Base-by-base conservation (phyloP, 2,113 vertebrate genomes). In the Anthoscopus minutus region DNA sequence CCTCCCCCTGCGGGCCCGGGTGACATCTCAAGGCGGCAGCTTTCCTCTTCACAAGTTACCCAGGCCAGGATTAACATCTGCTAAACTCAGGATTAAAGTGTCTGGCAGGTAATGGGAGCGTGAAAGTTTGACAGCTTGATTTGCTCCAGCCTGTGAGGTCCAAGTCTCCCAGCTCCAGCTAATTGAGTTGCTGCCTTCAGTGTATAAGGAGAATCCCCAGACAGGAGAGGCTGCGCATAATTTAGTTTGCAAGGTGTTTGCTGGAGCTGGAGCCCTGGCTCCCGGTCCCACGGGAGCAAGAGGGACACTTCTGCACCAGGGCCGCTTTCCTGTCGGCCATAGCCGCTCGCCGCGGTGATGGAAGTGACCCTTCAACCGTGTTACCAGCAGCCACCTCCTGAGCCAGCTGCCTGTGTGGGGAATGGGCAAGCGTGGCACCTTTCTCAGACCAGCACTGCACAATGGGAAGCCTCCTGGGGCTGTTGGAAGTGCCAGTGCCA, bases 391-490 rank as follows among this genome's bases (percentile, higher is more conserved):
- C 57, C 60, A 18, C n/a, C 22, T 47, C 3, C 2, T 4, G 33
- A 31, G 66, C 58, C 23, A 7, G 73, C 58, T 51, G 37, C 47
- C 35, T 3, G 2, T 2, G 1, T 9, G 45, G n/a, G 10, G 42
- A 20, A 38, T 0, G 2, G 17, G 40, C 22, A 11, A 22, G 25
- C 1, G 0, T 0, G 1, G 74, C 47, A 12, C 31, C 37, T 14
- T 19, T 10, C 78, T 48, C 2, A 47, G 30, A 2, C 33, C 7
- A 15, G 37, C 2, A 2, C 58, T 6, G 16, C 37, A 6, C 37
- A 4, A 2, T 8, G 3, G 11, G 23, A 7, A 9, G 71, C 54
- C 18, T 90, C 33, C 47, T 2, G 14, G 54, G n/a, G 28, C 45
- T 60, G 11, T 1, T 24, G 45, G 28, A 56, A 48, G 42, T 6